phyloP scores from a whole-genome alignment of 2,797 vertebrate genomes.

The Aulostomus chinensis region DNA sequence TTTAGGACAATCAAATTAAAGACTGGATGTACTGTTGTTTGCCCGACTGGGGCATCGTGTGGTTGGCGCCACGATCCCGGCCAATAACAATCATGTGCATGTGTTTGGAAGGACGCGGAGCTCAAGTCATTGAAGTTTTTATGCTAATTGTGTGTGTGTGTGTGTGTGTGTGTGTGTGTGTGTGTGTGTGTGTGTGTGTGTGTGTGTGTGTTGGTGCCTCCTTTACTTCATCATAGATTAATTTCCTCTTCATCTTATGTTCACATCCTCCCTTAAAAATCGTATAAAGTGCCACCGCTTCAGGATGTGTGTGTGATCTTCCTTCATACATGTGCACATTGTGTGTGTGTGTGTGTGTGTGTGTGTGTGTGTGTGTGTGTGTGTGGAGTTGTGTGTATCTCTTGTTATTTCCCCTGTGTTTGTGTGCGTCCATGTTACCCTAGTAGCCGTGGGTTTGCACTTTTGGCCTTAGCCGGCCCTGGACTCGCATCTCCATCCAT shows the following conservation, averaged over 20 bases:
- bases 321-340: slow-evolving; percentile 38
- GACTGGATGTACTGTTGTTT: slow-evolving; percentile 30
- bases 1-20: slow-evolving; percentile 77
- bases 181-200: too few relatives aligned
- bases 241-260: slow-evolving; percentile 17
- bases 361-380: slow-evolving; percentile 4
- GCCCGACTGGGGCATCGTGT: slow-evolving; percentile 28
- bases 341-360: slow-evolving; percentile 16
- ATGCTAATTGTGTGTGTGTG: too few relatives aligned
- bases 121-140: too few relatives aligned
- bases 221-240: background rate
- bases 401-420: slow-evolving; percentile 76
- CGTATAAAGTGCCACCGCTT: slow-evolving; percentile 29
- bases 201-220: background rate
- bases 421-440: slow-evolving; percentile 41
- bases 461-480: slow-evolving; percentile 69
- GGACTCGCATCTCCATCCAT: slow-evolving; percentile 71
- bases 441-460: slow-evolving; percentile 56
- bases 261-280: slow-evolving; percentile 21
- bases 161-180: too few relatives aligned
- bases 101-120: too few relatives aligned
- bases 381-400: slow-evolving; percentile 13
- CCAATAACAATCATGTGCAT: slow-evolving; percentile 60
- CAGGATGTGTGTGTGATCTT: slow-evolving; percentile 40
- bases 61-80: slow-evolving; percentile 67